Conservation (phyloP, 1,140 invertebrate genomes). For the Cryptotermes secundus region DNA sequence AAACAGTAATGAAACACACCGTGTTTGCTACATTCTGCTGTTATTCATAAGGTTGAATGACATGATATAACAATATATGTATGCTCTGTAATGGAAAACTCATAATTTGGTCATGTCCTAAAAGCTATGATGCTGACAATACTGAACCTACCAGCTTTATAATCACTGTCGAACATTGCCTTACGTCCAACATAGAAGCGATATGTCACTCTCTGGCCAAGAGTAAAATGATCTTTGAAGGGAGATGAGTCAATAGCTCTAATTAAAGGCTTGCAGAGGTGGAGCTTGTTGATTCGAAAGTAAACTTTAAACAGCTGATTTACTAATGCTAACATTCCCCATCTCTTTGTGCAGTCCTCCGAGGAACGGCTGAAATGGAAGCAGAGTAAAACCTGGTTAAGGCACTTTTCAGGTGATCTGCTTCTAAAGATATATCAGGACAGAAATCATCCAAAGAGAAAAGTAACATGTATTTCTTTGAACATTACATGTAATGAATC, state of each 20-base stretch:
- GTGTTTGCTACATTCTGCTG: too few relatives aligned
- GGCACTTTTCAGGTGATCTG: too few relatives aligned
- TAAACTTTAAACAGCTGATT: constrained; percentile 98
- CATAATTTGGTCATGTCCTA: too few relatives aligned
- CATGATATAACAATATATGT: too few relatives aligned
- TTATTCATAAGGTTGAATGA: too few relatives aligned
- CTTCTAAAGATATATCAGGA: too few relatives aligned
- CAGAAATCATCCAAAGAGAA: too few relatives aligned
- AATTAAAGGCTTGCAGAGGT: constrained; percentile 95
- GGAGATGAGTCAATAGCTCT: constrained; percentile 90
- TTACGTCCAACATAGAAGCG: constrained; percentile 96
- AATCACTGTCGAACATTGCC: constrained; percentile 98
- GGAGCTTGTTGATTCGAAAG: constrained; percentile 94
- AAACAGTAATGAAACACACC: too few relatives aligned
- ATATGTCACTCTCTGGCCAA: constrained; percentile 90
- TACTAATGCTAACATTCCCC: constrained; percentile 93
- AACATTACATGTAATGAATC: too few relatives aligned
- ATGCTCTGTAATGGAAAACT: too few relatives aligned
- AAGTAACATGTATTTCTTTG: too few relatives aligned
- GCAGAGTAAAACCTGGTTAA: too few relatives aligned
- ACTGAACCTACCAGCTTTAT: constrained; percentile 64
- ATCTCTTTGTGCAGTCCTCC: constrained; percentile 87
- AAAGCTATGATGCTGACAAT: neutral
- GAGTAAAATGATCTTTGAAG: constrained; percentile 84
- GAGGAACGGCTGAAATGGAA: constrained; percentile 57